phyloP scores from a whole-genome alignment of 2,113 vertebrate genomes.

The Cebidichthys violaceus region DNA sequence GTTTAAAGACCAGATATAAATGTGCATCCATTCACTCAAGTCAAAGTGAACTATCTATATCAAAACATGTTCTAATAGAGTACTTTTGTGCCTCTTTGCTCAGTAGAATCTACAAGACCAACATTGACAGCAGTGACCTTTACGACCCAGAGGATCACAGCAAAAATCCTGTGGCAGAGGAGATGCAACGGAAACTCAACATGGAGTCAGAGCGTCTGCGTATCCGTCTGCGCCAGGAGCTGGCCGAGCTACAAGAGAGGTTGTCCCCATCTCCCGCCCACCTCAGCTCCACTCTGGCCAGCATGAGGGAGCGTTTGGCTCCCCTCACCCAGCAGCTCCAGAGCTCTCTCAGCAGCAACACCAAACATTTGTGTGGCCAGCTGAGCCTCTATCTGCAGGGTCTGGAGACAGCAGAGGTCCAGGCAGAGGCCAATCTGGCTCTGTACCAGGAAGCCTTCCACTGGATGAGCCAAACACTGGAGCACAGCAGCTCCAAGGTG shows the following conservation, averaged over 20 bases:
- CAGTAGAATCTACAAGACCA: slow-evolving; percentile 85
- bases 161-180: slow-evolving; percentile 66
- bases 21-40: neutral
- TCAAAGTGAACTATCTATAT: neutral
- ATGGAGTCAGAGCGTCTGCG: slow-evolving; percentile 80
- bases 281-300: slow-evolving; percentile 74
- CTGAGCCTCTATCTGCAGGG: slow-evolving; percentile 75
- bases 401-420: slow-evolving; percentile 65
- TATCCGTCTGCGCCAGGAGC: slow-evolving; percentile 83
- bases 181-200: slow-evolving; percentile 67
- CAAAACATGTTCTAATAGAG: neutral
- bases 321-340: slow-evolving; percentile 84
- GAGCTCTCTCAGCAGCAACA: slow-evolving; percentile 81
- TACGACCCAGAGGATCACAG: slow-evolving; percentile 75
- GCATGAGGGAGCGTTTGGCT: slow-evolving; percentile 84
- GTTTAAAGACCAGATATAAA: neutral
- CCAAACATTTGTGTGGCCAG: slow-evolving; percentile 84
- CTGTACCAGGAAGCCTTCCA: slow-evolving; percentile 73
- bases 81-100: slow-evolving; percentile 15
- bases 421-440: slow-evolving; percentile 57
- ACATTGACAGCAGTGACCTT: slow-evolving; percentile 77
- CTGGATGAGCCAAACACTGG: slow-evolving; percentile 73
- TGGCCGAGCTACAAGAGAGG: slow-evolving; percentile 83
- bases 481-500: slow-evolving; percentile 67
- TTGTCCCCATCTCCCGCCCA: slow-evolving; percentile 83